Conservation (phyloP, 2,113 vertebrate genomes). For the Danio rerio region DNA sequence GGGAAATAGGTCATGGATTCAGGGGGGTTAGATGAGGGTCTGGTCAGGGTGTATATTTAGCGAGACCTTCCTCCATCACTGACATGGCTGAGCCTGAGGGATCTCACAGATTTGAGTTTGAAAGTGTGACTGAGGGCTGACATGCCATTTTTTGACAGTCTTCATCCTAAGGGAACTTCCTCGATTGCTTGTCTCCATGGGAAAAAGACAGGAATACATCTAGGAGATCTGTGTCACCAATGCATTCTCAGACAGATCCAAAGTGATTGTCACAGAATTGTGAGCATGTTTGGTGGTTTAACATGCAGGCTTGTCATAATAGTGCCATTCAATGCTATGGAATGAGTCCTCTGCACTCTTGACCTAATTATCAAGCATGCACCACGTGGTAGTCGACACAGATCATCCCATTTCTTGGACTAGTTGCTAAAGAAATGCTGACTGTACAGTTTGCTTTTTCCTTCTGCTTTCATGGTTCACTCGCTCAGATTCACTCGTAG, state of each 20-base stretch:
- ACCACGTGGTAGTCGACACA: background rate
- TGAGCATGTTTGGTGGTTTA: background rate
- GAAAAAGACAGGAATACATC: background rate
- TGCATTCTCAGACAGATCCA: conserved; percentile 25
- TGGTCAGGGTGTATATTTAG: conserved; percentile 40
- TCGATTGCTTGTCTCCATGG: background rate
- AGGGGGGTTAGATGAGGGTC: conserved; percentile 25
- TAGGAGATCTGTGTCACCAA: background rate
- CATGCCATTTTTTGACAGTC: conserved; percentile 37
- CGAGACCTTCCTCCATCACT: conserved; percentile 26
- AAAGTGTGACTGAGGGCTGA: conserved; percentile 33
- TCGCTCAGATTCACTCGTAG: background rate
- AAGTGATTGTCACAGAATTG: background rate
- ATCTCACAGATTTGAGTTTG: conserved; percentile 42
- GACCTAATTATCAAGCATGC: conserved; percentile 42
- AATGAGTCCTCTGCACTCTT: conserved; percentile 8
- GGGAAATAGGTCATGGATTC: conserved; percentile 47
- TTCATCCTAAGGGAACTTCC: conserved; percentile 34
- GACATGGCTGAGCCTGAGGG: conserved; percentile 20
- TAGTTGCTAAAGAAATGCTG: background rate
- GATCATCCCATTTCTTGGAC: background rate
- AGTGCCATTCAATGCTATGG: conserved; percentile 34
- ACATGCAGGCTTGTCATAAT: background rate
- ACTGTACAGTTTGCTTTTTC: background rate
- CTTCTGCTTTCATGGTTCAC: background rate